A percentile compares a stretch with the other conserved stretches of the same genome.
phyloP scores from a whole-genome alignment of 2,797 vertebrate species.

The Chelon auratus region DNA sequence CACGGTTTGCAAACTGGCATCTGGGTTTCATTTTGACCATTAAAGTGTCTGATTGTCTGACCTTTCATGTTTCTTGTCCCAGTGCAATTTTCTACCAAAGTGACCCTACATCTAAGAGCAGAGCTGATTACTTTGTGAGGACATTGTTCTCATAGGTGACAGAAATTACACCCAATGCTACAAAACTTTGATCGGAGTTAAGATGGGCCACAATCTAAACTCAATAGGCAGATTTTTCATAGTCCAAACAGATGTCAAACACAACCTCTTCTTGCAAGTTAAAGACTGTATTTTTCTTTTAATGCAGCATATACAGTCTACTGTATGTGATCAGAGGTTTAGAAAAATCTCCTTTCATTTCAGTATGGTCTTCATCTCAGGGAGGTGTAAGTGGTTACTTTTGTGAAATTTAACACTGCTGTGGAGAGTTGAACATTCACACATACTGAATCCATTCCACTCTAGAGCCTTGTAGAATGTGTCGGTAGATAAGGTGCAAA shows the following conservation, averaged over 20 bases:
- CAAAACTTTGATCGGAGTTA: not conserved
- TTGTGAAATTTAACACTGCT: slow-evolving; percentile 45
- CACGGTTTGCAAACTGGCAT: no score
- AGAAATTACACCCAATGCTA: not conserved
- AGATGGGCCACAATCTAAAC: not conserved
- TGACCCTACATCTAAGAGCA: slow-evolving; percentile 1
- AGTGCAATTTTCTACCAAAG: not conserved
- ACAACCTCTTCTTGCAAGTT: not conserved
- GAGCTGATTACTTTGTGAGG: not conserved
- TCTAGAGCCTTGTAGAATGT: slow-evolving; percentile 59
- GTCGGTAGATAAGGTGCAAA: slow-evolving; percentile 35
- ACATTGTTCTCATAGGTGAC: not conserved
- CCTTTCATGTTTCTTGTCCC: not conserved
- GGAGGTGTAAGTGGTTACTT: slow-evolving; percentile 70
- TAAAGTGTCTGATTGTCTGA: not conserved
- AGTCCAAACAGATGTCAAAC: not conserved
- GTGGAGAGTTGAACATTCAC: slow-evolving; percentile 45
- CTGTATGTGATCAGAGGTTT: slow-evolving; percentile 24
- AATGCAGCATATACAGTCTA: slow-evolving; percentile 22
- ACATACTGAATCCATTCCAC: slow-evolving; percentile 60
- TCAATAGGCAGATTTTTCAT: not conserved
- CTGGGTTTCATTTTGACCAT: not conserved
- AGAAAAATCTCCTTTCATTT: slow-evolving; percentile 47
- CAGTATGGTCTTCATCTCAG: slow-evolving; percentile 76
- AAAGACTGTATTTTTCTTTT: not conserved